A percentile compares a stretch with the other conserved stretches of the same genome.
These are phyloP conservation scores for Penaeus japonicus DNA, from an alignment of 1,140 invertebrate species.

Conservation along the genomic window DNA sequence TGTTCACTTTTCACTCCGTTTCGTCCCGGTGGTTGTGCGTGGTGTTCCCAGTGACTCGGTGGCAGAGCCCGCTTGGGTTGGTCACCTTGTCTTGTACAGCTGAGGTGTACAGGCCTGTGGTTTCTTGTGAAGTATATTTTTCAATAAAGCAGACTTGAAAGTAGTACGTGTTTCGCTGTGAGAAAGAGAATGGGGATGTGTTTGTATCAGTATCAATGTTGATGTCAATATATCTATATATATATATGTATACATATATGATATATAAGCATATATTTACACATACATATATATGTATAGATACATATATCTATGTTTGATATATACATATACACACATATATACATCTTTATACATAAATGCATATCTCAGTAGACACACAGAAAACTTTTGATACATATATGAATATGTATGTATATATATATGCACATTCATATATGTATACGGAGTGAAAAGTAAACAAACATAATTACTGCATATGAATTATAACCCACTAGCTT, in stretches of 20 bases:
- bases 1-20: not conserved
- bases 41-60: not conserved
- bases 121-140: not conserved
- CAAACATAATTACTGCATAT: too few relatives aligned
- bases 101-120: constrained; percentile 45
- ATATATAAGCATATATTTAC: too few relatives aligned
- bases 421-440: too few relatives aligned
- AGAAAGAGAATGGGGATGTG: not conserved
- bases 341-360: constrained; percentile 3
- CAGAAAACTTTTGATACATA: too few relatives aligned
- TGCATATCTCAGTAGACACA: too few relatives aligned
- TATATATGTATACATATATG: too few relatives aligned
- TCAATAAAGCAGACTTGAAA: not conserved
- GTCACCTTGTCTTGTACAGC: constrained; percentile 38
- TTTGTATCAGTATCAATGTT: not conserved
- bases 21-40: constrained; percentile 21
- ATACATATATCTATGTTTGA: too few relatives aligned
- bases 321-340: too few relatives aligned
- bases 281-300: too few relatives aligned
- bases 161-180: not conserved
- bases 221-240: not conserved
- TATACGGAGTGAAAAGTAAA: too few relatives aligned
- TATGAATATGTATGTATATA: too few relatives aligned
- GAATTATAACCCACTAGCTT: too few relatives aligned
- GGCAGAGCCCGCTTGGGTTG: constrained; percentile 49